Conservation (phyloP, 2,797 vertebrate species). For the Sebastes reedi region DNA sequence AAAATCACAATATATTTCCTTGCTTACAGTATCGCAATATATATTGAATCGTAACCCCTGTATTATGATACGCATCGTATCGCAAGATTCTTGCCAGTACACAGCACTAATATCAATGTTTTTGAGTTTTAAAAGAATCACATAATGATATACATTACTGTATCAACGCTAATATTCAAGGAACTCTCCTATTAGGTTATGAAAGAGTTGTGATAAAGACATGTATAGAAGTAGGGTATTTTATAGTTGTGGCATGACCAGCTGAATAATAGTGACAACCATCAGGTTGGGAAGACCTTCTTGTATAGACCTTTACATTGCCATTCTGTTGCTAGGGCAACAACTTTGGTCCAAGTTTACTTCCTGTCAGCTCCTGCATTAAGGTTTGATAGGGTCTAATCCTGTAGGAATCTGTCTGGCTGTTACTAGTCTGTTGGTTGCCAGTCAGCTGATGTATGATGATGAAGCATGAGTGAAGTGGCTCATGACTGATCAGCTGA, state of each 20-base stretch:
- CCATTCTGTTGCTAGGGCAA: no score
- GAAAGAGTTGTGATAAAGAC: neutral
- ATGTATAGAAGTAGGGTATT: neutral
- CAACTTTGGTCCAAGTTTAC: no score
- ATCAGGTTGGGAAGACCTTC: neutral
- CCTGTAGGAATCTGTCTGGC: neutral
- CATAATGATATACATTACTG: neutral
- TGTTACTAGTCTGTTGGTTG: slow-evolving; percentile 2
- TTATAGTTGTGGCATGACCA: neutral
- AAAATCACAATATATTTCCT: no score
- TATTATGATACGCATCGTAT: no score
- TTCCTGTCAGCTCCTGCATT: no score
- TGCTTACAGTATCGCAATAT: no score
- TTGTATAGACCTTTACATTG: no score
- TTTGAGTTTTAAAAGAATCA: neutral
- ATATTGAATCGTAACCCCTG: no score
- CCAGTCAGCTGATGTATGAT: neutral
- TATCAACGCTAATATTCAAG: neutral
- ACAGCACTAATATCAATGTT: neutral
- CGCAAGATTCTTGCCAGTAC: no score
- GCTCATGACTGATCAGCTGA: slow-evolving; percentile 15
- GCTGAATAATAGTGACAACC: neutral
- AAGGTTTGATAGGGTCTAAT: neutral
- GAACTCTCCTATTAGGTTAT: neutral
- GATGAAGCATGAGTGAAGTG: neutral